These are phyloP conservation scores for Drosophila miranda DNA, from an alignment of 1,140 invertebrate genomes.

Conservation along the genomic window DNA sequence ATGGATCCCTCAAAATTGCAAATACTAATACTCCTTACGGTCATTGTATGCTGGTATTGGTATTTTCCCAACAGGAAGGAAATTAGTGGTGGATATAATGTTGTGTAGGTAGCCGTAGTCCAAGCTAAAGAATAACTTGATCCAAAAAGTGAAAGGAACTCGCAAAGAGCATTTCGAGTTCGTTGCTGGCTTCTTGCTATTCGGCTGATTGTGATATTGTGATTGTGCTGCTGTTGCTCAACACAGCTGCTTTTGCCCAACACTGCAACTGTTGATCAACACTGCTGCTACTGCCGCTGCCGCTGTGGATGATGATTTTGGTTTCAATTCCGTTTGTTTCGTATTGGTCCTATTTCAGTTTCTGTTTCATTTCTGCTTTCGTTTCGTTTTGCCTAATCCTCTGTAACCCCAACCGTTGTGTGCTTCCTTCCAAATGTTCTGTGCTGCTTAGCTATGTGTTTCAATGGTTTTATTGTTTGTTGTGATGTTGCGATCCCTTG, in stretches of 20 bases:
- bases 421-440: background rate
- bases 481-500: slow-evolving; percentile 32
- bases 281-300: background rate
- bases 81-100: too few species aligned
- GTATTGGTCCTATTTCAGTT: slow-evolving; percentile 22
- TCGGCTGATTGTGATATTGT: background rate
- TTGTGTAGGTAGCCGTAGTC: too few species aligned
- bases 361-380: slow-evolving; percentile 6
- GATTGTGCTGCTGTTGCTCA: too few species aligned
- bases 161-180: slow-evolving; percentile 24
- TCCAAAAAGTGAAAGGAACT: background rate
- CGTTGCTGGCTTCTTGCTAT: slow-evolving; percentile 1
- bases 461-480: slow-evolving; percentile 49
- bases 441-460: slow-evolving; percentile 11
- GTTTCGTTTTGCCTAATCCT: slow-evolving; percentile 18
- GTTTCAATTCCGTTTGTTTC: slow-evolving; percentile 6
- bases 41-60: too few species aligned
- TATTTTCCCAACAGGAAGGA: too few species aligned
- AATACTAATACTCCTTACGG: too few species aligned
- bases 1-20: too few species aligned
- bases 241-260: background rate
- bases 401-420: slow-evolving; percentile 12
- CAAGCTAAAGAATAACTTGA: too few species aligned
- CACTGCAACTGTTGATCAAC: background rate
- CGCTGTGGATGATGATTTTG: background rate